Evolutionary conservation across 2,888 invertebrate genomes (phyloP).

Genomic region (Allacma fusca): DNA sequence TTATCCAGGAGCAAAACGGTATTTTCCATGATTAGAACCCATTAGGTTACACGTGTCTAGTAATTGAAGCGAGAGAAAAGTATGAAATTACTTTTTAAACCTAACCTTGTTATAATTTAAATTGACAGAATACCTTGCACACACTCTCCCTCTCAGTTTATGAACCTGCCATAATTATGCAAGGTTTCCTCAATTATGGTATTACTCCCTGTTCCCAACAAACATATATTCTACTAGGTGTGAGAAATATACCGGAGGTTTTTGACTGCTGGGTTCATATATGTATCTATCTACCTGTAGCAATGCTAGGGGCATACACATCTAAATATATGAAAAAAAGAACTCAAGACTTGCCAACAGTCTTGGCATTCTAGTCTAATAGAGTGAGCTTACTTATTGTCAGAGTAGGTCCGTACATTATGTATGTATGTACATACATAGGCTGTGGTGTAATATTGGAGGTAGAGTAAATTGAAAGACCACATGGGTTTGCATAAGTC

Average conservation of each 20-base stretch:
- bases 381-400: too few species aligned
- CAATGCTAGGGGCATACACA: too few species aligned
- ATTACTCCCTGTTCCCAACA: background rate
- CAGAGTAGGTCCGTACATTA: too few species aligned
- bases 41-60: background rate
- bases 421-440: too few species aligned
- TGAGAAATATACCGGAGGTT: too few species aligned
- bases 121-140: slow-evolving; percentile 2
- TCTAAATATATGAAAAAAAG: too few species aligned
- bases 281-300: too few species aligned
- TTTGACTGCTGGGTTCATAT: too few species aligned
- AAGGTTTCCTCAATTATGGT: background rate
- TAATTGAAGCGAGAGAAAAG: slow-evolving; percentile 33
- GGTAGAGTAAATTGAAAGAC: background rate
- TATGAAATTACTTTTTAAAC: slow-evolving; percentile 1
- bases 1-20: background rate
- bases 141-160: background rate
- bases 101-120: slow-evolving; percentile 8
- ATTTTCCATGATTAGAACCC: slow-evolving; percentile 37
- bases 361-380: too few species aligned
- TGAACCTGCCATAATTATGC: background rate
- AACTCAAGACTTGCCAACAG: too few species aligned
- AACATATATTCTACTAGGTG: too few species aligned
- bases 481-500: background rate
- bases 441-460: too few species aligned